Evolutionary conservation across 53 echinoderm and acorn worm species (phyloP), one percentile per base, ranked within the genome.

Genomic region (Paracentrotus lividus): DNA sequence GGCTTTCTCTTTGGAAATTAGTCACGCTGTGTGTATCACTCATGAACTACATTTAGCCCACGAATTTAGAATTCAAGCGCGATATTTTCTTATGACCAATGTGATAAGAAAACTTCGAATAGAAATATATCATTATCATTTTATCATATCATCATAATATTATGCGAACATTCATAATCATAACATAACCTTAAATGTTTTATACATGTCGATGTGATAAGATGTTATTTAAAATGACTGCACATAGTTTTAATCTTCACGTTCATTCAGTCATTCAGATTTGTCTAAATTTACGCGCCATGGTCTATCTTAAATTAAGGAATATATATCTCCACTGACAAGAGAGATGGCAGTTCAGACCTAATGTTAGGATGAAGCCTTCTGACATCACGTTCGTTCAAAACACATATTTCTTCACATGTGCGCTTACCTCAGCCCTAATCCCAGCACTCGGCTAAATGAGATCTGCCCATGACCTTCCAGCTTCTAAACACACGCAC

Each of bases 401-500:
- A 47, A 49, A 81, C 81, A 47, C 47, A 44, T 44, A 81, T 81
- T 47, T 81, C 81, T 81, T 47, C 81, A 81, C 81, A 47, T 81
- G 81, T 45, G 27, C 81, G 81, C 40, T 72, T 72, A 72, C 72
- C 40, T 72, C 38, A 72, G 18, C 72, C 72, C 18, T 81, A 81
- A 81, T 81, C 81, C 81, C 26, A 81, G 81, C 81, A 81, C 81
- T 81, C 81, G 81, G 47, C 81, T 45, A 81, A 81, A 81, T 81
- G 81, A 81, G 81, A 81, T 81, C 86, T 38, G 34, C 86, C 86
- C 56, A 21, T 56, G 54, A 86, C 86, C 86, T 86, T 47, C 53
- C 36, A 54, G 55, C 56, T 47, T 36, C 55, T 36, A 54, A 81
- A 86, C 86, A 86, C 86, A 85, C 85, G 53, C 18, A 10, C n/a